A percentile compares a stretch with the other conserved stretches of the same genome.
These are phyloP conservation scores for Mimas tiliae DNA, from an alignment of 2,888 invertebrate genomes.

Conservation along the genomic window DNA sequence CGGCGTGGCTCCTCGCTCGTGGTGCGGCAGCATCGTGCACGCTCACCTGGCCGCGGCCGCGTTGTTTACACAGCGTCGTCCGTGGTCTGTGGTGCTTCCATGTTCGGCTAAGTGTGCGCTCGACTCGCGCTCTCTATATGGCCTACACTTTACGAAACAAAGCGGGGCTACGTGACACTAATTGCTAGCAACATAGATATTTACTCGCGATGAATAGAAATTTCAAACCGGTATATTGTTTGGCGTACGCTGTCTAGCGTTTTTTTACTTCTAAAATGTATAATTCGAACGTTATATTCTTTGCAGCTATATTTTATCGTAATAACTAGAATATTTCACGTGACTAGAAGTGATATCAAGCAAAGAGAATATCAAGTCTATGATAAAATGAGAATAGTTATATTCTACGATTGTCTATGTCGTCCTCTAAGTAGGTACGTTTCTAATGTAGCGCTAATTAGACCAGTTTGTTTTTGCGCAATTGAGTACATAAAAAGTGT, in stretches of 20 bases:
- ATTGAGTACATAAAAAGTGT: neutral
- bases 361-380: too few relatives aligned
- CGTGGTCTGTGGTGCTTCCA: slow-evolving; percentile 29
- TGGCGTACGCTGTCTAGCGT: neutral
- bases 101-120: slow-evolving; percentile 31
- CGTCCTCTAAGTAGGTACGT: neutral
- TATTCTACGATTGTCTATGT: neutral
- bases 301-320: neutral
- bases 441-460: slow-evolving; percentile 13
- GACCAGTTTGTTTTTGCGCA: slow-evolving; percentile 15
- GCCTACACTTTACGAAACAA: slow-evolving; percentile 39
- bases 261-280: slow-evolving; percentile 3
- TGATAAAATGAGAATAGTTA: slow-evolving; percentile 6
- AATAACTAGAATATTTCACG: neutral
- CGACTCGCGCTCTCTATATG: slow-evolving; percentile 30
- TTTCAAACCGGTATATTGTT: slow-evolving; percentile 46
- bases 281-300: neutral
- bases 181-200: slow-evolving; percentile 37
- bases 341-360: slow-evolving; percentile 18
- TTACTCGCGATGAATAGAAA: slow-evolving; percentile 46
- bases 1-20: slow-evolving; percentile 40
- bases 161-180: slow-evolving; percentile 40
- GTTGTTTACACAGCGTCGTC: slow-evolving; percentile 35
- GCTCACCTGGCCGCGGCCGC: slow-evolving; percentile 37
- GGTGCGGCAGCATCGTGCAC: slow-evolving; percentile 31